Percentiles rank a stretch among this genome's conserved stretches.
These are phyloP conservation scores for Pardosa pseudoannulata DNA, from an alignment of 2,888 invertebrate species.

Conservation along the genomic window DNA sequence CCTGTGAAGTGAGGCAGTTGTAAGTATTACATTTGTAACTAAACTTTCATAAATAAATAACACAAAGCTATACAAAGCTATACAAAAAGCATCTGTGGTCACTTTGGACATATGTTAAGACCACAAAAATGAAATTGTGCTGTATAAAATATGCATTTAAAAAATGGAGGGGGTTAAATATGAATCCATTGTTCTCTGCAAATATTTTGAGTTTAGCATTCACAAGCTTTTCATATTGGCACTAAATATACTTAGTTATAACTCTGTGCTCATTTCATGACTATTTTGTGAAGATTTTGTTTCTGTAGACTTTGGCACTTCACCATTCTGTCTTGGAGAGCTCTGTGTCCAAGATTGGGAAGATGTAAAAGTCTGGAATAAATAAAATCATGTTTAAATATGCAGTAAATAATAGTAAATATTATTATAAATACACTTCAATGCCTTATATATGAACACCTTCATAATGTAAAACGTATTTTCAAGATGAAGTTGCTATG, in stretches of 20 bases:
- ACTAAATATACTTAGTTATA: conserved; percentile 52
- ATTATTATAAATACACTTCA: no score
- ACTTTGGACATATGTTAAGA: not conserved
- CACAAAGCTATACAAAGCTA: not conserved
- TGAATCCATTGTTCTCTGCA: not conserved
- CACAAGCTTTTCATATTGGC: conserved; percentile 21
- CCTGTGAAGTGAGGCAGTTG: not conserved
- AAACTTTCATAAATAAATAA: conserved; percentile 1
- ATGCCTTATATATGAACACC: no score
- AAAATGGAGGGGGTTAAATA: not conserved
- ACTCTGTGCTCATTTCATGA: conserved; percentile 74
- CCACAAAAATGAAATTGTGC: not conserved
- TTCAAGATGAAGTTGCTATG: no score
- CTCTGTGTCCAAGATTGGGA: conserved; percentile 61
- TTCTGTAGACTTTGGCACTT: conserved; percentile 63
- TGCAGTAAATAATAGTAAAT: no score
- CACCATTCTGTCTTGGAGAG: conserved; percentile 68
- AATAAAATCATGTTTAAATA: no score
- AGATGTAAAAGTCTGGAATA: conserved; percentile 48
- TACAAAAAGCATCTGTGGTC: not conserved
- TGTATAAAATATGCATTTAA: conserved; percentile 2
- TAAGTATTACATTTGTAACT: not conserved
- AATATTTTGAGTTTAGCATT: not conserved
- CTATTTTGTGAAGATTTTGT: conserved; percentile 32
- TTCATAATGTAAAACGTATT: no score